Evolutionary conservation across 2,888 invertebrate species (phyloP).

Genomic region (Cosmorhoe ocellata): DNA sequence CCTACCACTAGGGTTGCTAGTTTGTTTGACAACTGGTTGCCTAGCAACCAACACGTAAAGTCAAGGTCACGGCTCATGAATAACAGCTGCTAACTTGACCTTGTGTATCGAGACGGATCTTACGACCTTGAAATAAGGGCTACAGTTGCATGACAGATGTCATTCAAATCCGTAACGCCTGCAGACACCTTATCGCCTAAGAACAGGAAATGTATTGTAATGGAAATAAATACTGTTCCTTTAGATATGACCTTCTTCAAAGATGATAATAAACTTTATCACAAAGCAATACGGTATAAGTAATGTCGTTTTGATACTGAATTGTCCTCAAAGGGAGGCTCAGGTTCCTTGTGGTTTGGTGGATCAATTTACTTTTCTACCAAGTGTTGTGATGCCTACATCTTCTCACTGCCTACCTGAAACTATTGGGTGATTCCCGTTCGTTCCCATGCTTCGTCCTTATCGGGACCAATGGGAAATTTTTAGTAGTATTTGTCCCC

Average conservation of each 20-base stretch:
- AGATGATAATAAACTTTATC: not conserved
- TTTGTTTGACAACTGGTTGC: slow-evolving; percentile 61
- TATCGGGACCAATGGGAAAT: no score
- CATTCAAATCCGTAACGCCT: no score
- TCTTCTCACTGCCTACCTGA: no score
- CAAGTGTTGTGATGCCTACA: not conserved
- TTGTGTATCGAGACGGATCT: slow-evolving; percentile 32
- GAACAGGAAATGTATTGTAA: not conserved
- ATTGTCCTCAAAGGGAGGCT: slow-evolving; percentile 25
- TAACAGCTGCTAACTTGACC: slow-evolving; percentile 63
- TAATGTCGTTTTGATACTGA: slow-evolving; percentile 10
- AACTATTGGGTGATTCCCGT: no score
- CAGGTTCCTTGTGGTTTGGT: slow-evolving; percentile 35
- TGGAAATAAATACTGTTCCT: no score
- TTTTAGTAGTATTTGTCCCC: no score
- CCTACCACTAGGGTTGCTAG: slow-evolving; percentile 39
- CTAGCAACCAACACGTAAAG: slow-evolving; percentile 64
- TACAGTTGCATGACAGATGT: not conserved
- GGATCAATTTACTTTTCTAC: slow-evolving; percentile 19
- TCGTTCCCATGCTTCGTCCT: no score
- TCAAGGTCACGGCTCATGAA: slow-evolving; percentile 68
- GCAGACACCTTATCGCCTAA: not conserved
- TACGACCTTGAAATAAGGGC: slow-evolving; percentile 9
- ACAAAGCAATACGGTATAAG: not conserved
- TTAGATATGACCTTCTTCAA: no score